Evolutionary conservation across 2,797 vertebrate species (phyloP), one percentile per base, ranked within the genome.

Genomic region (Anableps anableps): DNA sequence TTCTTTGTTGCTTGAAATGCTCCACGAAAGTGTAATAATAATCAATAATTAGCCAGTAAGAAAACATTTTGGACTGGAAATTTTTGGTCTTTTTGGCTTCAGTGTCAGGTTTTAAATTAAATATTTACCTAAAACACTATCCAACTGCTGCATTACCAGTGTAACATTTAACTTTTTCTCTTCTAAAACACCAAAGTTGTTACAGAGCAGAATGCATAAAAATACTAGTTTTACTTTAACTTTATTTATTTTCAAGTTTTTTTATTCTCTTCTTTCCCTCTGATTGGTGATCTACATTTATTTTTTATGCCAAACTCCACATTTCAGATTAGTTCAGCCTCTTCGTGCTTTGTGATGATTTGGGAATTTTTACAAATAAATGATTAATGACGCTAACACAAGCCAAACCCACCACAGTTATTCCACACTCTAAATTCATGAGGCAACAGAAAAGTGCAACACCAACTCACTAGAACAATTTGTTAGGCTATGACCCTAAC

Each of bases 401-500:
- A 43, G 11, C 13, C 41, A 43, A 62, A 43, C 41, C 66, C 38
- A 70, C 23, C 26, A 45, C 1, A 45, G 23, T 45, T 70, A n/a
- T 45, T 70, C 38, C 41, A 45, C 11, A 45, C 38, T 43, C 13
- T n/a, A 26, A 70, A n/a, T n/a, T n/a, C 11, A 58, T 29, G 9
- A 58, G n/a, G 55, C 26, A 29, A 8, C 66, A 70, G 41, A 70
- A 70, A 70, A 16, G 6, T 45, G 13, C 38, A 45, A 45, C 66
- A 45, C 11, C 26, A n/a, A n/a, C 41, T n/a, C 45, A 70, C 23
- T 43, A 70, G 66, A 70, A n/a, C 26, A 53, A 34, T 9, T 74
- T 50, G 48, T 80, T 43, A 36, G n/a, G 43, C 34, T 72, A 2
- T 75, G 34, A 82, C 75, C 62, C 74, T 31, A n/a, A 72, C 76